Conservation (phyloP, 2,797 vertebrate species). For the Taenioides sp. region DNA sequence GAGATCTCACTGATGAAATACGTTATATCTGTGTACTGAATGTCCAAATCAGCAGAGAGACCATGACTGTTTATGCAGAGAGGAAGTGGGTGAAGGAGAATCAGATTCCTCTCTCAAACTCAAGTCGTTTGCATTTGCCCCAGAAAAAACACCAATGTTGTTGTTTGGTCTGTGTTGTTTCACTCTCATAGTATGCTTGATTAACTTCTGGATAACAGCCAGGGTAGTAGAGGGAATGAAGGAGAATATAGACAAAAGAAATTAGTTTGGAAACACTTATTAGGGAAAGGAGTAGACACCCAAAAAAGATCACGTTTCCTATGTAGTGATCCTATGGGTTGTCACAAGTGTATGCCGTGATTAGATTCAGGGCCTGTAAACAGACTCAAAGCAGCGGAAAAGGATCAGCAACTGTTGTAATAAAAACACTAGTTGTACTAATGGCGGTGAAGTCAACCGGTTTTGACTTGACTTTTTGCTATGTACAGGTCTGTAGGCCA, state of each 20-base stretch:
- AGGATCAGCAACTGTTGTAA: background rate
- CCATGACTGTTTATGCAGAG: conserved; percentile 32
- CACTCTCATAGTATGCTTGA: conserved; percentile 38
- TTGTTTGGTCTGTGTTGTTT: conserved; percentile 51
- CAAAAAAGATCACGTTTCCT: background rate
- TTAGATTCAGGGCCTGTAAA: background rate
- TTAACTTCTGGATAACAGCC: conserved; percentile 42
- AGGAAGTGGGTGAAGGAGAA: conserved; percentile 47
- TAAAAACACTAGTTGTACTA: background rate
- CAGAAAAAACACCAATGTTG: conserved; percentile 40
- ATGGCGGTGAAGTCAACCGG: background rate
- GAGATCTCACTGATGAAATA: conserved; percentile 39
- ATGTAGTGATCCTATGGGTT: background rate
- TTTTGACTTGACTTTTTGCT: background rate
- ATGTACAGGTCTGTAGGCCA: too few relatives aligned
- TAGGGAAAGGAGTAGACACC: background rate
- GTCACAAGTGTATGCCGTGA: background rate
- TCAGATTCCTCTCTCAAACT: conserved; percentile 47
- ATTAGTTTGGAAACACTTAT: conserved; percentile 15
- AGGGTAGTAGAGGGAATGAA: conserved; percentile 36
- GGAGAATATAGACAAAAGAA: background rate
- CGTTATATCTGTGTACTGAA: conserved; percentile 21
- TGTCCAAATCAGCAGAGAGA: conserved; percentile 59
- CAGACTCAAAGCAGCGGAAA: background rate
- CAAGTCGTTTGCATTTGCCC: conserved; percentile 30